Evolutionary conservation across 2,113 vertebrate species (phyloP).

Genomic region (Puffinus mauretanicus): DNA sequence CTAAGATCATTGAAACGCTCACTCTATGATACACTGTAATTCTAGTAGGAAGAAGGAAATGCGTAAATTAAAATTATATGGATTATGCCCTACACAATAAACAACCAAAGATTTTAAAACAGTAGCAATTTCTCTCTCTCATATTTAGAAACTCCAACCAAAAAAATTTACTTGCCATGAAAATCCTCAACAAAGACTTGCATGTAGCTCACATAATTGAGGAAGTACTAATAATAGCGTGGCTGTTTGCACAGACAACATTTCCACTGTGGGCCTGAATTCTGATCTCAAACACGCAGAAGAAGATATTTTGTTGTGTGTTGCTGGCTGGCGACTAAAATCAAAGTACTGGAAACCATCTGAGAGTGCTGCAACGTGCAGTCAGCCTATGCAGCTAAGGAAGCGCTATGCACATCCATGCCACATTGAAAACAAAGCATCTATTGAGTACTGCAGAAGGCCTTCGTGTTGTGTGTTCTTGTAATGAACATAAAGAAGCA

Average conservation of each 20-base stretch:
- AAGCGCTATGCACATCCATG: neutral
- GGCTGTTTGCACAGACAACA: conserved; percentile 58
- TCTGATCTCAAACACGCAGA: conserved; percentile 34
- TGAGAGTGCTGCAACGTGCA: neutral
- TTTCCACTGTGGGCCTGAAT: conserved; percentile 51
- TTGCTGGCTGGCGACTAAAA: neutral
- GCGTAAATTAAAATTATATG: conserved; percentile 60
- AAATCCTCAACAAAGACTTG: conserved; percentile 64
- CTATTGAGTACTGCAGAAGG: neutral
- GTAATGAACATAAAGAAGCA: neutral
- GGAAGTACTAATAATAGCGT: conserved; percentile 61
- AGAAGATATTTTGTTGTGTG: conserved; percentile 9
- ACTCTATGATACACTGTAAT: neutral
- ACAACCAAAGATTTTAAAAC: neutral
- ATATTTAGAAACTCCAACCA: conserved; percentile 40
- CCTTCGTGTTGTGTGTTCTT: neutral
- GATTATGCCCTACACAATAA: conserved; percentile 21
- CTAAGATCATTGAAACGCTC: neutral
- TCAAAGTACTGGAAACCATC: neutral
- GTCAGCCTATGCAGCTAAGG: neutral
- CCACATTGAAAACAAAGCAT: neutral
- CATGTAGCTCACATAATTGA: conserved; percentile 47
- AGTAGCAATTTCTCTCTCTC: neutral
- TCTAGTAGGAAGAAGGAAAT: conserved; percentile 61
- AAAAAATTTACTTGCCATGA: conserved; percentile 59